These are phyloP conservation scores for Chroicocephalus ridibundus DNA, from an alignment of 2,113 vertebrate genomes.

Conservation along the genomic window DNA sequence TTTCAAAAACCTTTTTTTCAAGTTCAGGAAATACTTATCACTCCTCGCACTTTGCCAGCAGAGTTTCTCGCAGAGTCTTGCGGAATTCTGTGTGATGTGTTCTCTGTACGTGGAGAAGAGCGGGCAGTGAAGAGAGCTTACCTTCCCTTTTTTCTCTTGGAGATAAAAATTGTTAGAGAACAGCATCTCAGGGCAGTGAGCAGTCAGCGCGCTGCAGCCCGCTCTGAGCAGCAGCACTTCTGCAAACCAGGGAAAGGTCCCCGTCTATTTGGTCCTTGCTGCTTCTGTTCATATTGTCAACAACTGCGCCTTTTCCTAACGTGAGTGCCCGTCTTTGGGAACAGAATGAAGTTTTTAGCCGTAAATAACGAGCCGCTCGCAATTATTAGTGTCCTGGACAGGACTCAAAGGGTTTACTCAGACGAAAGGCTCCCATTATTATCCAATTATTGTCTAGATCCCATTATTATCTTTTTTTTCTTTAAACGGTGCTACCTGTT, in stretches of 20 bases:
- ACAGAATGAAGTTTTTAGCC: background rate
- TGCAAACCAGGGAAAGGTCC: background rate
- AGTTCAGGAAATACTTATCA: background rate
- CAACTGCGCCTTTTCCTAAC: background rate
- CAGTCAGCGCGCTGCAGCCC: fast-evolving
- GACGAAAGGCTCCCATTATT: background rate
- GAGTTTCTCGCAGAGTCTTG: background rate
- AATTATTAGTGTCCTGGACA: constrained; percentile 1
- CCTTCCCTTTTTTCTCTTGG: background rate
- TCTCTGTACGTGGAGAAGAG: background rate
- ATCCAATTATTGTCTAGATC: background rate
- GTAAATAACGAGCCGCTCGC: background rate
- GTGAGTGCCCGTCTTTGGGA: background rate
- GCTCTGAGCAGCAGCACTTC: background rate
- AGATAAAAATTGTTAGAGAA: background rate
- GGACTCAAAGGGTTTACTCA: background rate
- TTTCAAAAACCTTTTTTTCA: background rate
- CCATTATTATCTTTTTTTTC: background rate
- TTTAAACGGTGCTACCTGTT: background rate
- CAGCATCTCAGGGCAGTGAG: background rate
- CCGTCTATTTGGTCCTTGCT: background rate
- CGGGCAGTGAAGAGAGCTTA: background rate
- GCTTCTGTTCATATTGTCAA: background rate
- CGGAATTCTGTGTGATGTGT: background rate
- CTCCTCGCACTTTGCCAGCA: background rate